These are phyloP conservation scores for Argyrosomus japonicus DNA, from an alignment of 2,113 vertebrate genomes.

Conservation along the genomic window DNA sequence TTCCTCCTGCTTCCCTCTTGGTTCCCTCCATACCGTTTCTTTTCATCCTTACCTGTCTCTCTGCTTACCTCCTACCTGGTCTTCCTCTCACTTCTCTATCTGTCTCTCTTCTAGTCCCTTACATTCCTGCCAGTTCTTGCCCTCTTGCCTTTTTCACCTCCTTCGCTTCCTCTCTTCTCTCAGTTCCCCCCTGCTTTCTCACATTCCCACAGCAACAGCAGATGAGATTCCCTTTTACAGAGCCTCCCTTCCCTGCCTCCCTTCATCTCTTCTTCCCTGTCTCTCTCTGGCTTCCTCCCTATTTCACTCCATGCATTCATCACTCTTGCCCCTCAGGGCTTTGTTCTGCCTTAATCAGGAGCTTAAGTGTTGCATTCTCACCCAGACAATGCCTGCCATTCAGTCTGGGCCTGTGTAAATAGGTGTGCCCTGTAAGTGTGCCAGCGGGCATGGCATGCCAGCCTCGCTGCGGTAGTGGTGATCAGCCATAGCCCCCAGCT, in stretches of 20 bases:
- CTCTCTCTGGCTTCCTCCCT: conserved; percentile 48
- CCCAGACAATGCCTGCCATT: conserved; percentile 80
- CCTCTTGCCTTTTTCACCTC: conserved; percentile 32
- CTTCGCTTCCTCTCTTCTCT: conserved; percentile 36
- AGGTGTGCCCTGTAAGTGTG: conserved; percentile 80
- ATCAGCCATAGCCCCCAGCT: conserved; percentile 71
- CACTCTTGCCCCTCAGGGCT: conserved; percentile 76
- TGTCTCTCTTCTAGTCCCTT: conserved; percentile 29
- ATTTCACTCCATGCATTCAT: conserved; percentile 66
- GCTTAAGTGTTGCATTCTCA: conserved; percentile 83
- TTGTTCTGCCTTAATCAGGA: conserved; percentile 83
- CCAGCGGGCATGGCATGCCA: conserved; percentile 77
- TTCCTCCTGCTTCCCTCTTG: conserved; percentile 10
- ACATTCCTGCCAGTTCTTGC: conserved; percentile 48
- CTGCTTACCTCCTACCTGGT: conserved; percentile 27
- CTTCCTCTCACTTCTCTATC: conserved; percentile 31
- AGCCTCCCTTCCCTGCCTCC: conserved; percentile 55
- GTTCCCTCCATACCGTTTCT: conserved; percentile 19
- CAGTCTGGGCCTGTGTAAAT: conserved; percentile 79
- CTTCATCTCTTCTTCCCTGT: conserved; percentile 54
- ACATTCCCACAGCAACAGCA: conserved; percentile 66
- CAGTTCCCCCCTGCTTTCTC: conserved; percentile 33
- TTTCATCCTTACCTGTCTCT: conserved; percentile 41
- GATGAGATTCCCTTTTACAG: conserved; percentile 66
- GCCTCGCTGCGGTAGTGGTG: conserved; percentile 64